phyloP scores from a whole-genome alignment of 2,888 invertebrate species.

The Platycnemis pennipes region DNA sequence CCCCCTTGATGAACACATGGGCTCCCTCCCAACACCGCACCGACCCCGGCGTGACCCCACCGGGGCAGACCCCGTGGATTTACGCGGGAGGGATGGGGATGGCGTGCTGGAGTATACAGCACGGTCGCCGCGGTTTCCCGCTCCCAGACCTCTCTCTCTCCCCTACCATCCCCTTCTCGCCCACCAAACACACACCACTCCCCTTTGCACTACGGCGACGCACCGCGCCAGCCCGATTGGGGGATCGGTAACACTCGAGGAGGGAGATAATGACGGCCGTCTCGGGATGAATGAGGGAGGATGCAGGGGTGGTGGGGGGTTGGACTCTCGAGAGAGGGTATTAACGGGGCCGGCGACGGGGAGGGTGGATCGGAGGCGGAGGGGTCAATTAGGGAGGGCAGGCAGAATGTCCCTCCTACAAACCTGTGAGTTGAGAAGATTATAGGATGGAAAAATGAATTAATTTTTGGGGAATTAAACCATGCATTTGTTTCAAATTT shows the following conservation, averaged over 20 bases:
- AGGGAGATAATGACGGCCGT: slow-evolving; percentile 40
- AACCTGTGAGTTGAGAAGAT: too few species aligned
- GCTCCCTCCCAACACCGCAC: background rate
- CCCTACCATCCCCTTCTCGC: background rate
- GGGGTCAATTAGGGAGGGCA: too few species aligned
- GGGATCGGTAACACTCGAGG: background rate
- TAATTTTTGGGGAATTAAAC: too few species aligned
- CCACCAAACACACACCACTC: background rate
- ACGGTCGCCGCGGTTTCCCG: background rate
- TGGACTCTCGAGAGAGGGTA: background rate
- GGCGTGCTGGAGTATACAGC: background rate
- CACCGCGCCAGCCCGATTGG: slow-evolving; percentile 9
- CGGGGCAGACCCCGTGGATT: slow-evolving; percentile 45
- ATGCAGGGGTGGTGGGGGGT: background rate
- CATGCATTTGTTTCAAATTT: too few species aligned
- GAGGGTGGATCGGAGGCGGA: background rate
- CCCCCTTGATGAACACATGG: slow-evolving; percentile 36
- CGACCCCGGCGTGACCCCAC: background rate
- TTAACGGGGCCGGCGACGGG: background rate
- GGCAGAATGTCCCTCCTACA: too few species aligned
- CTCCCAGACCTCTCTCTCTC: background rate
- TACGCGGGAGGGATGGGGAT: slow-evolving; percentile 3
- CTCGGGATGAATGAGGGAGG: background rate
- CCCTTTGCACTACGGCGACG: background rate
- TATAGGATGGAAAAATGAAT: too few species aligned